These are phyloP conservation scores for Drosophila limbata DNA, from an alignment of 2,888 invertebrate species.

Conservation along the genomic window DNA sequence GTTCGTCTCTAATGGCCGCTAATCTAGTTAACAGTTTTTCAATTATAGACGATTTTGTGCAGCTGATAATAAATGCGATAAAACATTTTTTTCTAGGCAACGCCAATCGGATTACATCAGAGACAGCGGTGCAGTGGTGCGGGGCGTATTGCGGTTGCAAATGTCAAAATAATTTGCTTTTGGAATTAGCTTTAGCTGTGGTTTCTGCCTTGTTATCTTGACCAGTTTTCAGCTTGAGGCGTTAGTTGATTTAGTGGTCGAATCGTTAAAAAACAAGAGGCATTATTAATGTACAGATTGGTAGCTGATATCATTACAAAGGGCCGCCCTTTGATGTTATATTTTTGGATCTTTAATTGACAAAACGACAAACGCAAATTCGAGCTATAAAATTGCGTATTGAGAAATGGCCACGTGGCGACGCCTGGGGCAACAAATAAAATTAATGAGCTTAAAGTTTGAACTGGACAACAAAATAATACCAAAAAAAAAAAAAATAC, in stretches of 20 bases:
- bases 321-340: slow-evolving; percentile 62
- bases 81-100: slow-evolving; percentile 70
- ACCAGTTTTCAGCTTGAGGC: slow-evolving; percentile 59
- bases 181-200: slow-evolving; percentile 26
- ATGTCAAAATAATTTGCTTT: slow-evolving; percentile 72
- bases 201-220: slow-evolving; percentile 51
- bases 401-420: slow-evolving; percentile 61
- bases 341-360: slow-evolving; percentile 48
- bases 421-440: slow-evolving; percentile 62
- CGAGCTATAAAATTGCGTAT: slow-evolving; percentile 59
- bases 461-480: slow-evolving; percentile 37
- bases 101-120: slow-evolving; percentile 70
- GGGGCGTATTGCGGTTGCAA: slow-evolving; percentile 78
- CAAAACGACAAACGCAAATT: slow-evolving; percentile 16
- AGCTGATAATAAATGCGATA: slow-evolving; percentile 79
- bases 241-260: slow-evolving; percentile 70
- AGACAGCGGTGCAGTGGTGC: slow-evolving; percentile 19
- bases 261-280: slow-evolving; percentile 51
- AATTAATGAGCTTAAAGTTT: slow-evolving; percentile 68
- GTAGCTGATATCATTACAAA: slow-evolving; percentile 44
- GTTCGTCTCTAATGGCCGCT: slow-evolving; percentile 73
- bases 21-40: slow-evolving; percentile 81
- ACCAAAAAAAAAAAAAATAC: not conserved
- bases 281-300: slow-evolving; percentile 55
- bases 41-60: slow-evolving; percentile 77